A percentile compares a stretch with the other conserved stretches of the same genome.
phyloP scores from a whole-genome alignment of 1,140 invertebrate species.

The Drosophila pachea region DNA sequence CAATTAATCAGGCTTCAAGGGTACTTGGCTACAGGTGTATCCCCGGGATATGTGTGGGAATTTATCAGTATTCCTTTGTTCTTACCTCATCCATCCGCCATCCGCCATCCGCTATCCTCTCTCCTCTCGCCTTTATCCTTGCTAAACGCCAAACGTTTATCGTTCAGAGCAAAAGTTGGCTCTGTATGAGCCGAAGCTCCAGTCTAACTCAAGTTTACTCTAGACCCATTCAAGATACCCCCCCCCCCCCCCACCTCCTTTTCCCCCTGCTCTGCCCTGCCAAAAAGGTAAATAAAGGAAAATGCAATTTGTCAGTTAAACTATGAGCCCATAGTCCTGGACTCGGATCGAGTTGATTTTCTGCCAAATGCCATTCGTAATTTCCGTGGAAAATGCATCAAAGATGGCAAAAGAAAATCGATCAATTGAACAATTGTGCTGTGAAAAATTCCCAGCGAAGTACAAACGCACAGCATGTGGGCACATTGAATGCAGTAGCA shows the following conservation, averaged over 20 bases:
- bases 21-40: constrained; percentile 42
- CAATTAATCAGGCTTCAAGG: constrained; percentile 70
- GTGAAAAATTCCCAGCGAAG: constrained; percentile 14
- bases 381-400: constrained; percentile 65
- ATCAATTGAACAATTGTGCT: constrained; percentile 48
- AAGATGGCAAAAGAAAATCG: constrained; percentile 46
- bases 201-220: no score
- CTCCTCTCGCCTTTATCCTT: neutral
- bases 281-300: neutral
- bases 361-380: constrained; percentile 47
- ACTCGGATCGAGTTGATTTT: constrained; percentile 35
- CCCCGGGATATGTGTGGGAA: constrained; percentile 36
- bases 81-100: no score
- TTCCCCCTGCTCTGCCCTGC: neutral
- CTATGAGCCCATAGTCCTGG: neutral
- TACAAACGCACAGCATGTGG: constrained; percentile 69
- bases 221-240: no score
- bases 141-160: constrained; percentile 4
- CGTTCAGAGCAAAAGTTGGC: no score
- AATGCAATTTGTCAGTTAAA: constrained; percentile 18
- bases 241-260: no score
- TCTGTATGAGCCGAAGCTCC: no score
- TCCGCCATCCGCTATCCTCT: no score
- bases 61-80: constrained; percentile 15
- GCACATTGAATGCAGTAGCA: constrained; percentile 51